Evolutionary conservation across 2,797 vertebrate genomes (phyloP).

Genomic region (Ispidina lecontei): DNA sequence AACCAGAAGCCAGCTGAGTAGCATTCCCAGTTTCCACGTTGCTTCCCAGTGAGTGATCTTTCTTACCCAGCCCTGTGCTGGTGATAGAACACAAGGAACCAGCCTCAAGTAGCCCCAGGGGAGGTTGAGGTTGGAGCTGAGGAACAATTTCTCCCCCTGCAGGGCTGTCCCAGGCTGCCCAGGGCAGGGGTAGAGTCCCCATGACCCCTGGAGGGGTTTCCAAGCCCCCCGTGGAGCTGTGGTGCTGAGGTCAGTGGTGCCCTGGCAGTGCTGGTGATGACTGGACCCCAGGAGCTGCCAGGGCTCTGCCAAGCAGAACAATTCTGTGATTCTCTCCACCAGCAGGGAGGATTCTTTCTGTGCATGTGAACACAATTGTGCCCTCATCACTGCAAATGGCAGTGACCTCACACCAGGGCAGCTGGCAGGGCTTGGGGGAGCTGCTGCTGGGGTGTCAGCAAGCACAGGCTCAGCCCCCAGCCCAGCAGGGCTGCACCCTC

Average conservation of each 20-base stretch:
- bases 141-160: neutral
- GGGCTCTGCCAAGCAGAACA: neutral
- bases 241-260: too few relatives aligned
- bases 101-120: neutral
- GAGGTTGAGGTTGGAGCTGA: neutral
- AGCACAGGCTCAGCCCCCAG: neutral
- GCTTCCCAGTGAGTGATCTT: neutral
- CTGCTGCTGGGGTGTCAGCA: neutral
- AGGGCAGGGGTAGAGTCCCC: neutral
- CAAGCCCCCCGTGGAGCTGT: neutral
- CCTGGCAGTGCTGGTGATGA: too few relatives aligned
- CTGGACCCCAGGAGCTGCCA: neutral
- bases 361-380: too few relatives aligned
- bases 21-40: neutral
- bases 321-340: neutral
- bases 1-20: neutral
- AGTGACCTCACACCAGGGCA: rapidly evolving
- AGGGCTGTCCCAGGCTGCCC: neutral
- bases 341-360: neutral
- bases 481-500: neutral
- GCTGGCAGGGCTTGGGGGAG: neutral
- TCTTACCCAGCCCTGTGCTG: neutral
- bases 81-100: neutral
- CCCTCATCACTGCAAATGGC: neutral
- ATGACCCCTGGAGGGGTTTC: neutral